These are phyloP conservation scores for Momotus momota DNA, from an alignment of 2,797 vertebrate genomes.

Conservation along the genomic window DNA sequence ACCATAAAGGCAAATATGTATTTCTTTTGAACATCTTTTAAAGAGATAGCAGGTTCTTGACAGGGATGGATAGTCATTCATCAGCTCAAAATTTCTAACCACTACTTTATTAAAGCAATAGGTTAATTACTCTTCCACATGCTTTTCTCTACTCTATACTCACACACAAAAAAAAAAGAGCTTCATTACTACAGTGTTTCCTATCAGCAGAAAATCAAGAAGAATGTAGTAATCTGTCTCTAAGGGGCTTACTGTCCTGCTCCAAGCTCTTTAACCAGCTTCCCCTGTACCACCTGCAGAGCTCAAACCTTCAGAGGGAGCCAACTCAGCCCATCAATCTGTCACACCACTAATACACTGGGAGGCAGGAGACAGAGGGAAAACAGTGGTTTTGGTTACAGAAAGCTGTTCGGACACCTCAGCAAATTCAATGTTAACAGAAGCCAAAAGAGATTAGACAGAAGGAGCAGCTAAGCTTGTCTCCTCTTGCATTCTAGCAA, in stretches of 20 bases:
- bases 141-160: background rate
- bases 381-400: background rate
- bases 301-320: background rate
- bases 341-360: background rate
- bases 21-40: background rate
- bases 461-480: background rate
- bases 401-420: background rate
- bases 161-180: background rate
- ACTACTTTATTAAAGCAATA: background rate
- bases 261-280: background rate
- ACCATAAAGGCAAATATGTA: background rate
- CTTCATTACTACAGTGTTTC: background rate
- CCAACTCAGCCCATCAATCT: background rate
- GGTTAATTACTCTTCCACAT: background rate
- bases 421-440: background rate
- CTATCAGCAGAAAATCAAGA: background rate
- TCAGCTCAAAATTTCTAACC: background rate
- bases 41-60: background rate
- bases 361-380: background rate
- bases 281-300: background rate
- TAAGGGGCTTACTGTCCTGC: slow-evolving; percentile 22
- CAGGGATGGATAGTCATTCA: background rate
- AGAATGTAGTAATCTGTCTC: background rate
- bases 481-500: background rate
- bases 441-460: background rate